These are phyloP conservation scores for Sicus ferrugineus DNA, from an alignment of 2,888 invertebrate species.

Conservation along the genomic window DNA sequence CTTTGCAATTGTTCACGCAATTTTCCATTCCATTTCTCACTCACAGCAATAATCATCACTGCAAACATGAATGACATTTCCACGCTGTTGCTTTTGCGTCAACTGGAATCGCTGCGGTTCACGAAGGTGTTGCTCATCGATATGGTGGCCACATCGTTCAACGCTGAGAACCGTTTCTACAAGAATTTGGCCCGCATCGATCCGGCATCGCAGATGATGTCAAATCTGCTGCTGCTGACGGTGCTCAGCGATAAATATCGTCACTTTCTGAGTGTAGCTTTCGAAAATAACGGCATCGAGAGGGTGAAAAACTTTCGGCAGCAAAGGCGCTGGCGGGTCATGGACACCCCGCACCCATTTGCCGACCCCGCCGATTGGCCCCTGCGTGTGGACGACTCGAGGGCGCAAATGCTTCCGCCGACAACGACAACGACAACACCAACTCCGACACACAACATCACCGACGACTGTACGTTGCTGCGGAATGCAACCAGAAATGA, in stretches of 20 bases:
- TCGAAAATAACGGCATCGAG: constrained; percentile 55
- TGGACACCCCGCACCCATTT: constrained; percentile 13
- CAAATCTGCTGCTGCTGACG: constrained; percentile 62
- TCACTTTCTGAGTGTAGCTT: constrained; percentile 59
- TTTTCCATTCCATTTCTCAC: constrained; percentile 32
- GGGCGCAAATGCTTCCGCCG: constrained; percentile 39
- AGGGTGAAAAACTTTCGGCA: constrained; percentile 58
- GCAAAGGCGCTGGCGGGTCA: constrained; percentile 43
- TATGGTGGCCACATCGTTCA: constrained; percentile 61
- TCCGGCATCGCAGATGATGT: constrained; percentile 49
- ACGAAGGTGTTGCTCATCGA: constrained; percentile 63
- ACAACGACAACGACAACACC: constrained; percentile 29
- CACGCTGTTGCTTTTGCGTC: constrained; percentile 52
- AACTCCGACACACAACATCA: constrained; percentile 24
- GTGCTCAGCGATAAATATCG: constrained; percentile 64
- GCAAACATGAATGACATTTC: constrained; percentile 59
- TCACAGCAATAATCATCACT: constrained; percentile 59
- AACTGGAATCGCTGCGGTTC: constrained; percentile 46
- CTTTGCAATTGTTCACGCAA: not conserved
- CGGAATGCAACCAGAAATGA: constrained; percentile 28
- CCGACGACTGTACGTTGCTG: constrained; percentile 38
- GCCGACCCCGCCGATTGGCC: constrained; percentile 44
- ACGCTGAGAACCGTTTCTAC: constrained; percentile 61
- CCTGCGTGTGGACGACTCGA: constrained; percentile 48
- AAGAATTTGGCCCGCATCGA: constrained; percentile 57